A percentile compares a stretch with the other conserved stretches of the same genome.
Evolutionary conservation across 2,113 vertebrate genomes (phyloP).

Genomic region (Oxygymnocypris stewartii): DNA sequence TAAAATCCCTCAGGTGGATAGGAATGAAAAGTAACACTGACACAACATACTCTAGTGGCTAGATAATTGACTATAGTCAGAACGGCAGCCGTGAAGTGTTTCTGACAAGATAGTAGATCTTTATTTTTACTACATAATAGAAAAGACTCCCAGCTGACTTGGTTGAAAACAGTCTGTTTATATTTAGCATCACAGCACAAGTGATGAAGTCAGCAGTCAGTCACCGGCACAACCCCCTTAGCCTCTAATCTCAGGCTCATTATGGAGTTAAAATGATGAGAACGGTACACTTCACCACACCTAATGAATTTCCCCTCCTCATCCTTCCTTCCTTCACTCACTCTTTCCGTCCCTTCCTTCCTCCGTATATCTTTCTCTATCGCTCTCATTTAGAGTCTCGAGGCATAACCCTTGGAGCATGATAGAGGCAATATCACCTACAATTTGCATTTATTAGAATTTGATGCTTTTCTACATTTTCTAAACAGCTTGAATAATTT

Average conservation of each 20-base stretch:
- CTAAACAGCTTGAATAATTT: background rate
- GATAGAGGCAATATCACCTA: background rate
- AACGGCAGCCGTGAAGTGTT: background rate
- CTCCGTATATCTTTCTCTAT: background rate
- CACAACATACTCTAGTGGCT: constrained; percentile 30
- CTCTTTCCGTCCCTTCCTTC: background rate
- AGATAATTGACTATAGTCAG: constrained; percentile 14
- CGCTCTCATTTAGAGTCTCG: background rate
- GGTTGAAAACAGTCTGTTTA: constrained; percentile 5
- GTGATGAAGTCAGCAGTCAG: constrained; percentile 27
- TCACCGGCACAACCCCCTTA: constrained; percentile 30
- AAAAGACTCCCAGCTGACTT: background rate
- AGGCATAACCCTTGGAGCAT: constrained; percentile 12
- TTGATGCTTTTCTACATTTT: background rate
- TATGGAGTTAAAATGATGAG: constrained; percentile 38
- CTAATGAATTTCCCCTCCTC: constrained; percentile 21
- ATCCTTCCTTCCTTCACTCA: background rate
- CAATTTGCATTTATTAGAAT: constrained; percentile 28
- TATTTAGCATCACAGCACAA: constrained; percentile 31
- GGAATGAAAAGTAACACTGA: constrained; percentile 35
- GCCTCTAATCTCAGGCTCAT: constrained; percentile 45
- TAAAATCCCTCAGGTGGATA: constrained; percentile 30
- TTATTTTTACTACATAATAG: constrained; percentile 4
- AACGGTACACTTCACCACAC: constrained; percentile 32
- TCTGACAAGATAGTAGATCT: constrained; percentile 16